These are phyloP conservation scores for Chlorodrepanis virens DNA, from an alignment of 2,113 vertebrate species.

Conservation along the genomic window DNA sequence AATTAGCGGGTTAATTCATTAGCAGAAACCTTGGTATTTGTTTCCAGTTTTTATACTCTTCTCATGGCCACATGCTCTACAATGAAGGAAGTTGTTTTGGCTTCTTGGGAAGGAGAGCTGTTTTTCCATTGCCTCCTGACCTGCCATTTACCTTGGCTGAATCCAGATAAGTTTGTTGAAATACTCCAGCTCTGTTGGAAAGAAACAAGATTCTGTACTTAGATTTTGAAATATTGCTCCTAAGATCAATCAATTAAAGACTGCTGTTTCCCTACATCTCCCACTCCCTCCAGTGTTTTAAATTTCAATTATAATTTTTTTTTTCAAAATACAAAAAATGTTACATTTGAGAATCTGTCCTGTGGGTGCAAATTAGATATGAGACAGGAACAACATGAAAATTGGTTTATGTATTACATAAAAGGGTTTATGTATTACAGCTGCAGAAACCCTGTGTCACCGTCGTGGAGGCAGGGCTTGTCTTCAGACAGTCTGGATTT, in stretches of 20 bases:
- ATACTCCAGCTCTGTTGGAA: background rate
- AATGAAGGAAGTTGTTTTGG: background rate
- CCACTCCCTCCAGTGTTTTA: background rate
- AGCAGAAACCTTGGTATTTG: background rate
- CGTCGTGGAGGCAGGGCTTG: background rate
- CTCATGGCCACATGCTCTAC: background rate
- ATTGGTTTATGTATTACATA: background rate
- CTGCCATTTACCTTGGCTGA: constrained; percentile 20
- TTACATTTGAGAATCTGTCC: background rate
- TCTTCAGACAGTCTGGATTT: background rate
- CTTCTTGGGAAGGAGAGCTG: background rate
- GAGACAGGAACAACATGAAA: background rate
- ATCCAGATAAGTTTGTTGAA: background rate
- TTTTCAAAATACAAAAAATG: background rate
- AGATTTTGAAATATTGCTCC: background rate
- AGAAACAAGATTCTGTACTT: background rate
- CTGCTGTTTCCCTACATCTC: background rate
- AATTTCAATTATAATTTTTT: background rate
- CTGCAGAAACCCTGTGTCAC: background rate
- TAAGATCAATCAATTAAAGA: background rate
- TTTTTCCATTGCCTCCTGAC: background rate
- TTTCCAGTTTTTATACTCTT: background rate
- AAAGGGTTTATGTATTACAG: background rate
- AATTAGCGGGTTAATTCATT: constrained; percentile 10
- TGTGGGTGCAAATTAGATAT: background rate